Conservation (phyloP, 2,888 invertebrate genomes). For the Meteorus cinctellus region DNA sequence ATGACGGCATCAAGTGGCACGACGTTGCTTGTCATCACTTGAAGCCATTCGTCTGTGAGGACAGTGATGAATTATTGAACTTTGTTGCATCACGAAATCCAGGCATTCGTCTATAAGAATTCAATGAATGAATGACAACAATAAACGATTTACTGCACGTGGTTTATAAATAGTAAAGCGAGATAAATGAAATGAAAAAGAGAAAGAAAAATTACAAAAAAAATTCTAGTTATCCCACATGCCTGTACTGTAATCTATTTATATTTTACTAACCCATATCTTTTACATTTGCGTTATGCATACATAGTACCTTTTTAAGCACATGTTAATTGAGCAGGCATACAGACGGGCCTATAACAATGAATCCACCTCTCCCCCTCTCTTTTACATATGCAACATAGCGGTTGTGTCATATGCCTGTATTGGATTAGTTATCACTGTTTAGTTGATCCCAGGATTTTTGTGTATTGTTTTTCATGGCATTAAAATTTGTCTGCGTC, state of each 20-base stretch:
- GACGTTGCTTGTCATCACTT: constrained; percentile 92
- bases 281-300: constrained; percentile 16
- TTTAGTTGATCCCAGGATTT: not conserved
- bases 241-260: constrained; percentile 48
- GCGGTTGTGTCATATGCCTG: not conserved
- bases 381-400: not conserved
- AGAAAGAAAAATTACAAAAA: not conserved
- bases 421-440: not conserved
- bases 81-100: constrained; percentile 93
- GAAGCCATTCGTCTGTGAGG: constrained; percentile 93
- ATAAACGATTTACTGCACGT: constrained; percentile 16
- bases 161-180: constrained; percentile 29
- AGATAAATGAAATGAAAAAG: constrained; percentile 31
- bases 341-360: not conserved
- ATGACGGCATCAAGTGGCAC: constrained; percentile 93
- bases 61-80: constrained; percentile 91
- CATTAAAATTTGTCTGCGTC: constrained; percentile 14
- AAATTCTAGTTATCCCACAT: constrained; percentile 27
- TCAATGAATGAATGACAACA: constrained; percentile 33
- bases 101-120: constrained; percentile 83
- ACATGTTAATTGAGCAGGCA: constrained; percentile 43
- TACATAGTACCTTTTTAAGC: constrained; percentile 34
- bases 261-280: constrained; percentile 50
- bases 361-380: not conserved
- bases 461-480: not conserved